Evolutionary conservation across 2,113 vertebrate species (phyloP).

Genomic region (Scopus umbretta): DNA sequence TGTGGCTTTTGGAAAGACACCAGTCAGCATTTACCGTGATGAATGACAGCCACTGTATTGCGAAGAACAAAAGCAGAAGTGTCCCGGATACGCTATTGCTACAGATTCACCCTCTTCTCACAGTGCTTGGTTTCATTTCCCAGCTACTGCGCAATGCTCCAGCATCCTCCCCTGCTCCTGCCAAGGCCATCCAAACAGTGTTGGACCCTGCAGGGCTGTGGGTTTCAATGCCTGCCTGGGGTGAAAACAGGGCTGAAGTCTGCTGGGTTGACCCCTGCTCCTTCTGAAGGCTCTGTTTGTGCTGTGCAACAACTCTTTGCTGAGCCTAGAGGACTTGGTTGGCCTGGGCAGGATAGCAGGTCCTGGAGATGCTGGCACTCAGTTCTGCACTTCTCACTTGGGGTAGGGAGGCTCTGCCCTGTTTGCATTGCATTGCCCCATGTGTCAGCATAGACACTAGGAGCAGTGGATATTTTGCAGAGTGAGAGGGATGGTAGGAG

Average conservation of each 20-base stretch:
- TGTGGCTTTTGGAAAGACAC: not conserved
- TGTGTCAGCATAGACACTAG: not conserved
- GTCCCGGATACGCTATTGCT: not conserved
- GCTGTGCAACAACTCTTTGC: not conserved
- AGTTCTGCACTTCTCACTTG: not conserved
- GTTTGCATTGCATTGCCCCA: not conserved
- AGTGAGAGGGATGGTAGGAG: not conserved
- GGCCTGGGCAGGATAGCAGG: not conserved
- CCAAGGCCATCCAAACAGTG: not conserved
- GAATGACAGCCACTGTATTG: not conserved
- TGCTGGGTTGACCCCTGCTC: rapidly evolving
- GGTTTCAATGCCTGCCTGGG: not conserved
- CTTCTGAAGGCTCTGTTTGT: not conserved
- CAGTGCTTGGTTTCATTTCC: constrained; percentile 22
- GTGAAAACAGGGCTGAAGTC: not conserved
- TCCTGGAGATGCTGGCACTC: not conserved
- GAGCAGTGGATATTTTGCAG: not conserved
- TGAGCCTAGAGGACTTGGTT: not conserved
- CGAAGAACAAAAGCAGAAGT: constrained; percentile 38
- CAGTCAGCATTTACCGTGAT: not conserved
- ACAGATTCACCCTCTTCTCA: not conserved
- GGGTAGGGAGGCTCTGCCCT: not conserved
- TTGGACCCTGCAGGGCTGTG: not conserved
- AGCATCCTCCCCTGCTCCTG: not conserved
- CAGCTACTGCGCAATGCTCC: not conserved